Evolutionary conservation across 1,140 invertebrate genomes (phyloP).

Genomic region (Oreohelix idahoensis): DNA sequence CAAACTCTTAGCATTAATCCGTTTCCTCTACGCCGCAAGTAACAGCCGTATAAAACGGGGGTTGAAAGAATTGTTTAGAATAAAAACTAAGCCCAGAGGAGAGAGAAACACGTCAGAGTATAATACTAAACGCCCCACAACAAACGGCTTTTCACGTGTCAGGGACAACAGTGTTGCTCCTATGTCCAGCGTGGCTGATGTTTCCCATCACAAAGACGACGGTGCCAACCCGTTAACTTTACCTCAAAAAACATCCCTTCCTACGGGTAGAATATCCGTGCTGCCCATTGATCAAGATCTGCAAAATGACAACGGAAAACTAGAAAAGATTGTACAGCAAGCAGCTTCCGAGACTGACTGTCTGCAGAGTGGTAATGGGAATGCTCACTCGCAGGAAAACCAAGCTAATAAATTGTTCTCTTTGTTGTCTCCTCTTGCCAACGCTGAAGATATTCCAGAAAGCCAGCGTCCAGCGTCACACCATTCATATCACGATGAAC

Average conservation of each 20-base stretch:
- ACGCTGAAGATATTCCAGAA: background rate
- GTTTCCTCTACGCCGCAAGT: slow-evolving; percentile 81
- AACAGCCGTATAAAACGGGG: slow-evolving; percentile 88
- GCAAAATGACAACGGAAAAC: too few relatives aligned
- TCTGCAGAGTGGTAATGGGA: background rate
- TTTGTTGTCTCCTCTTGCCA: background rate
- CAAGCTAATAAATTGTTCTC: background rate
- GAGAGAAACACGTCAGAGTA: slow-evolving; percentile 8
- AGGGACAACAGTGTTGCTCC: background rate
- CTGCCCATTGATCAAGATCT: background rate
- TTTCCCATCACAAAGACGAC: background rate
- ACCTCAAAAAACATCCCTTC: background rate
- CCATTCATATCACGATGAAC: background rate
- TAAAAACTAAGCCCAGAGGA: background rate
- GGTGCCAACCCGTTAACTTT: background rate
- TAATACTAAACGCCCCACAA: background rate
- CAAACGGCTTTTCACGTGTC: background rate
- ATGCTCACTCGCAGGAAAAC: background rate
- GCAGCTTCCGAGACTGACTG: background rate
- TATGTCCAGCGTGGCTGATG: background rate
- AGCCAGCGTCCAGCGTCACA: background rate
- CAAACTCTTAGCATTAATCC: slow-evolving; percentile 72
- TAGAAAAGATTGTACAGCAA: background rate
- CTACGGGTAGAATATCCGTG: background rate
- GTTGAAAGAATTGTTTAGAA: slow-evolving; percentile 73